phyloP scores from a whole-genome alignment of 2,888 invertebrate genomes.

The Phortica okadai region DNA sequence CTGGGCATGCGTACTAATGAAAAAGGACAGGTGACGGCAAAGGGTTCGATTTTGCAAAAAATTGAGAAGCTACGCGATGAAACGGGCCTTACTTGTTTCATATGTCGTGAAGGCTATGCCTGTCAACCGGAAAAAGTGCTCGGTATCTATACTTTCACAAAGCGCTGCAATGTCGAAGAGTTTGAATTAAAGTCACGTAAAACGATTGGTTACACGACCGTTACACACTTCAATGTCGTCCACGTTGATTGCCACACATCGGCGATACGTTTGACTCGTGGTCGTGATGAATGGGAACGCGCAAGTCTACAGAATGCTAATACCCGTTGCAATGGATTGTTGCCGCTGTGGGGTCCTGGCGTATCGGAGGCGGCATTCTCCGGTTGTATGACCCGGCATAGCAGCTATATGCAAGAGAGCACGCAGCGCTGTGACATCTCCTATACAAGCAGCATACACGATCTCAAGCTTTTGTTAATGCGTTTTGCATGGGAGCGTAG shows the following conservation, averaged over 20 bases:
- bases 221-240: constrained; percentile 98
- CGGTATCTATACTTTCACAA: constrained; percentile 97
- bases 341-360: constrained; percentile 97
- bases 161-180: constrained; percentile 95
- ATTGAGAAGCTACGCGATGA: constrained; percentile 97
- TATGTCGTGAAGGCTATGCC: constrained; percentile 98
- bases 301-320: constrained; percentile 98
- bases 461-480: constrained; percentile 91
- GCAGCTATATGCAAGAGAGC: constrained; percentile 84
- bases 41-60: constrained; percentile 92
- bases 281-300: constrained; percentile 97
- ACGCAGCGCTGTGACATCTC: constrained; percentile 76
- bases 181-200: constrained; percentile 92
- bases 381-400: constrained; percentile 93
- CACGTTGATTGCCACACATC: constrained; percentile 99
- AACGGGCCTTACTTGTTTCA: constrained; percentile 96
- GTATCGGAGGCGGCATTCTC: constrained; percentile 95
- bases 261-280: constrained; percentile 87
- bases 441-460: constrained; percentile 84
- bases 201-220: constrained; percentile 91
- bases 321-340: constrained; percentile 96
- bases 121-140: constrained; percentile 95
- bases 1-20: constrained; percentile 97
- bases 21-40: constrained; percentile 96
- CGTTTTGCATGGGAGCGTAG: constrained; percentile 95